These are phyloP conservation scores for Petrosia ficiformis DNA, from an alignment of 37 sponge, comb jelly and placozoan species.

Conservation along the genomic window DNA sequence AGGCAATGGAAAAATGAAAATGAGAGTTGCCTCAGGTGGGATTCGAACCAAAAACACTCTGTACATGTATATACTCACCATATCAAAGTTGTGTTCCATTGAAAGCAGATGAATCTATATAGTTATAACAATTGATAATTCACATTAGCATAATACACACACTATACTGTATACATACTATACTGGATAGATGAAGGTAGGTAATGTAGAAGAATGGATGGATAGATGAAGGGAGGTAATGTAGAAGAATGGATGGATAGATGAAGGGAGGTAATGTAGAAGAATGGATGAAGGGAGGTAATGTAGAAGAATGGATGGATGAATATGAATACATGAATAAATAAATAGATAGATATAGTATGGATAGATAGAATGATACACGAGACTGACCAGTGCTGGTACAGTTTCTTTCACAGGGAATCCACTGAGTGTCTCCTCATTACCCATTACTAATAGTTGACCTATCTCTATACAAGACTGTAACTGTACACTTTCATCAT, in stretches of 20 bases:
- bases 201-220: too few species aligned
- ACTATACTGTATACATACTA: background rate
- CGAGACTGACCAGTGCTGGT: constrained; percentile 75
- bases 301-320: too few species aligned
- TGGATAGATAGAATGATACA: background rate
- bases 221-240: too few species aligned
- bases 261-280: too few species aligned
- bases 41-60: too few species aligned
- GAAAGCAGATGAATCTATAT: constrained; percentile 65
- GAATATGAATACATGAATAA: background rate
- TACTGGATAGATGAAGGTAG: too few species aligned
- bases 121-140: too few species aligned
- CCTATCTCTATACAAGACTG: constrained; percentile 86
- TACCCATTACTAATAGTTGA: constrained; percentile 95
- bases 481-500: constrained; percentile 79
- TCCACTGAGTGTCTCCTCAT: constrained; percentile 93
- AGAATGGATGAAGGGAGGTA: too few species aligned
- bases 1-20: too few species aligned
- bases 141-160: background rate
- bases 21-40: too few species aligned
- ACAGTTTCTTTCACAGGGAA: constrained; percentile 91
- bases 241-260: too few species aligned
- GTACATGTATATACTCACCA: constrained; percentile 81
- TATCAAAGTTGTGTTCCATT: constrained; percentile 93
- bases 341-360: background rate